Evolutionary conservation across 2,888 invertebrate genomes (phyloP).

Genomic region (Harpalus rubripes): DNA sequence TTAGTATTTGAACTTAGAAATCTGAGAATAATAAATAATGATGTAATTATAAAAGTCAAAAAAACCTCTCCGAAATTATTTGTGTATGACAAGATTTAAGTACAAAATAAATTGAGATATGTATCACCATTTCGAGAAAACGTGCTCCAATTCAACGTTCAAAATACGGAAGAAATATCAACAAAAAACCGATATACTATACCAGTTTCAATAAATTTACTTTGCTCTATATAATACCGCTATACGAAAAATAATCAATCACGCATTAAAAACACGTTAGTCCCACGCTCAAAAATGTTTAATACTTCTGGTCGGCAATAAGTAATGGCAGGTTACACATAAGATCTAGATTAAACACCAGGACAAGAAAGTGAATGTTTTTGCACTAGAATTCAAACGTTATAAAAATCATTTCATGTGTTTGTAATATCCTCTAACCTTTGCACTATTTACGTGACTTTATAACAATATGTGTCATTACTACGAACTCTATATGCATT

Average conservation of each 20-base stretch:
- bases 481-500: background rate
- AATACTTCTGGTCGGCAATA: slow-evolving; percentile 44
- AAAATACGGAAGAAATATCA: slow-evolving; percentile 44
- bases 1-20: background rate
- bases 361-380: slow-evolving; percentile 65
- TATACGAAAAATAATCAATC: slow-evolving; percentile 19
- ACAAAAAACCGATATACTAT: background rate
- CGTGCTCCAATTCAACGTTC: background rate
- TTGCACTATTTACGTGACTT: slow-evolving; percentile 43
- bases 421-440: slow-evolving; percentile 47
- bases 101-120: slow-evolving; percentile 12
- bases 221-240: slow-evolving; percentile 10
- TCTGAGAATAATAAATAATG: background rate
- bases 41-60: slow-evolving; percentile 14
- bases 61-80: slow-evolving; percentile 9
- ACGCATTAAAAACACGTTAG: slow-evolving; percentile 29
- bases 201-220: slow-evolving; percentile 27
- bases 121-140: slow-evolving; percentile 11
- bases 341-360: slow-evolving; percentile 60
- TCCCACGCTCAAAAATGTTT: slow-evolving; percentile 14
- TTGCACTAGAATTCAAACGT: slow-evolving; percentile 52
- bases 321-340: slow-evolving; percentile 58
- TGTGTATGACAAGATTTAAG: background rate
- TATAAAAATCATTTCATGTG: slow-evolving; percentile 12
- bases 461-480: slow-evolving; percentile 32